Base-by-base conservation (phyloP, 2,797 vertebrate genomes). In the Anas capensis region DNA sequence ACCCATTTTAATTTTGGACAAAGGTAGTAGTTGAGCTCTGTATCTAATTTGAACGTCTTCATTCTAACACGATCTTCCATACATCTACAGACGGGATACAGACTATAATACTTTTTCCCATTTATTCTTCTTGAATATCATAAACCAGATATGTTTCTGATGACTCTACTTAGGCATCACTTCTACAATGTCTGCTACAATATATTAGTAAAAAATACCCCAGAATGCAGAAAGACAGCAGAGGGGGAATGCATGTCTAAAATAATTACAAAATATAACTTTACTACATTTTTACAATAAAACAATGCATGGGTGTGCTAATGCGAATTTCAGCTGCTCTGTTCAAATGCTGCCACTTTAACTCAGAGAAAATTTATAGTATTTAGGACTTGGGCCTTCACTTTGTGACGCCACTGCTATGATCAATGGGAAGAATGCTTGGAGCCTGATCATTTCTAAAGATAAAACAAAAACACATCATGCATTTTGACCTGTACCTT, bases 401-500 rank as follows among this genome's bases (percentile, higher is more conserved):
- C 51, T 97, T 92, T 96, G 97, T 98, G 97, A 98, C 97, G 97
- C 97, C 97, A 97, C 97, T 98, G 97, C 96, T 97, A 94, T 94
- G 95, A 95, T 93, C 92, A 97, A 97, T 96, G 93, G 82, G 94
- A 95, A 95, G 80, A 92, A 96, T 93, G 95, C 85, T 96, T 96
- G 97, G 96, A 97, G 96, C 93, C 97, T 97, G 96, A 95, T 91
- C 88, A 93, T 84, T 68, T 97, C 97, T 97, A 97, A 93, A 86
- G 97, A 97, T 98, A 97, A 95, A 96, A 98, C 98, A 97, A 97
- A 97, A 97, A 98, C 98, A 98, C 86, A 66, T 98, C 98, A 98
- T 98, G 98, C 97, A 97, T 93, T 98, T 98, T 98, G 98, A 99
- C 99, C 97, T 99, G 99, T 99, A 99, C 99, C 99, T 99, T 99